These are phyloP conservation scores for Pogonocherus hispidulus DNA, from an alignment of 2,888 invertebrate genomes.

Conservation along the genomic window DNA sequence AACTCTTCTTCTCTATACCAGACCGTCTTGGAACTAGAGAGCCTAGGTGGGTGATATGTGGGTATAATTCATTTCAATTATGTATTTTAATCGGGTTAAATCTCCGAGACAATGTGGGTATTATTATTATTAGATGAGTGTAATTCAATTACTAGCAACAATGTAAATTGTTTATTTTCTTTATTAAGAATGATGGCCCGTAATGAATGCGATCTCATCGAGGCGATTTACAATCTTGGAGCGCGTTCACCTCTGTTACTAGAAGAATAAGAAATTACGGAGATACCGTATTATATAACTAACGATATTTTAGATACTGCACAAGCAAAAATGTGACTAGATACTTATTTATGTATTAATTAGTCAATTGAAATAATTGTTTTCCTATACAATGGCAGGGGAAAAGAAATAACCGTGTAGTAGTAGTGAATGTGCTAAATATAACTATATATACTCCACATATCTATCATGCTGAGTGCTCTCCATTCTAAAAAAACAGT, in stretches of 20 bases:
- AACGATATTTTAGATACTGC: too few relatives aligned
- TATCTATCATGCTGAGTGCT: neutral
- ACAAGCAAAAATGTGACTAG: too few relatives aligned
- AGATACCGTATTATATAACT: too few relatives aligned
- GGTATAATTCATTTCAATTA: constrained; percentile 60
- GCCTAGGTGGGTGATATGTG: constrained; percentile 51
- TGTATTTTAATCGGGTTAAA: constrained; percentile 54
- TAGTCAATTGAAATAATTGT: too few relatives aligned
- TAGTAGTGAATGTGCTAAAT: neutral
- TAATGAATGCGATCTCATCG: constrained; percentile 47
- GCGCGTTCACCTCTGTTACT: constrained; percentile 37
- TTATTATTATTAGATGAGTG: constrained; percentile 56
- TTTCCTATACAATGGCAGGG: too few relatives aligned
- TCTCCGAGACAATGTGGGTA: constrained; percentile 59
- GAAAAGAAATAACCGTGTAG: too few relatives aligned
- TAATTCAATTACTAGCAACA: constrained; percentile 56
- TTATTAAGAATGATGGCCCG: constrained; percentile 46
- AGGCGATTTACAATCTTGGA: constrained; percentile 41
- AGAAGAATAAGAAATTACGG: too few relatives aligned
- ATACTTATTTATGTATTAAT: too few relatives aligned
- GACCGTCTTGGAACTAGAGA: neutral
- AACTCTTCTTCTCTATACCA: constrained; percentile 16
- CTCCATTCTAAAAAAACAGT: constrained; percentile 23
- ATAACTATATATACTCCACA: neutral
- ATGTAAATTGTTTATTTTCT: constrained; percentile 47